A percentile compares a stretch with the other conserved stretches of the same genome.
These are phyloP conservation scores for Mugil cephalus DNA, from an alignment of 2,113 vertebrate genomes.

Conservation along the genomic window DNA sequence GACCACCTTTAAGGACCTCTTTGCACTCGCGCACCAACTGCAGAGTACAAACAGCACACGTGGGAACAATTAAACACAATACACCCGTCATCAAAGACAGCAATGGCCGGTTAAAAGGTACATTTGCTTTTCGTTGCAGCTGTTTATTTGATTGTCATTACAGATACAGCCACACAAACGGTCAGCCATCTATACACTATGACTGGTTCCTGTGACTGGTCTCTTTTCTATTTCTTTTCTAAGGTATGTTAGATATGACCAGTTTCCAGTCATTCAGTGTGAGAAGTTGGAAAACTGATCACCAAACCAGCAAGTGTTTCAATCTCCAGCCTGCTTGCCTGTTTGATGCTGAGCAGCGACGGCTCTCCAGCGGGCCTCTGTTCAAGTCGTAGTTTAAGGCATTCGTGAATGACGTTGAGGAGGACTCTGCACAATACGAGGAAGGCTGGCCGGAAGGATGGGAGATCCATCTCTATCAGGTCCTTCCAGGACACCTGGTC, in stretches of 20 bases:
- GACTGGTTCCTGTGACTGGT: no score
- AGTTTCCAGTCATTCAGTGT: background rate
- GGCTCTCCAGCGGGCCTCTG: conserved; percentile 98
- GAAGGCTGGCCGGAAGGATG: conserved; percentile 96
- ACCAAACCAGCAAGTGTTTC: background rate
- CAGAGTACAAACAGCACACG: conserved; percentile 52
- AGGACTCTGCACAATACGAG: conserved; percentile 96
- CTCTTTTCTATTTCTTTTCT: no score
- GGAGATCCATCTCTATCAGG: conserved; percentile 93
- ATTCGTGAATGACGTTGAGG: conserved; percentile 98
- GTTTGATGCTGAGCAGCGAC: conserved; percentile 97
- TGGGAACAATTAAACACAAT: background rate
- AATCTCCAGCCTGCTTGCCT: conserved; percentile 85
- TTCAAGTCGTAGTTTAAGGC: conserved; percentile 96
- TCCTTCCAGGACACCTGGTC: conserved; percentile 93
- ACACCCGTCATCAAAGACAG: background rate
- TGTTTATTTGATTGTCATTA: no score
- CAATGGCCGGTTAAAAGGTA: background rate
- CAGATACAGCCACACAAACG: no score
- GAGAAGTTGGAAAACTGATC: background rate
- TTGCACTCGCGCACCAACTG: conserved; percentile 98
- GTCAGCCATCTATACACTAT: no score
- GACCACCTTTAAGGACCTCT: conserved; percentile 96
- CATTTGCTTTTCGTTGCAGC: no score
- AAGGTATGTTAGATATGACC: background rate